These are phyloP conservation scores for Percina caprodes DNA, from an alignment of 2,113 vertebrate genomes.

Conservation along the genomic window DNA sequence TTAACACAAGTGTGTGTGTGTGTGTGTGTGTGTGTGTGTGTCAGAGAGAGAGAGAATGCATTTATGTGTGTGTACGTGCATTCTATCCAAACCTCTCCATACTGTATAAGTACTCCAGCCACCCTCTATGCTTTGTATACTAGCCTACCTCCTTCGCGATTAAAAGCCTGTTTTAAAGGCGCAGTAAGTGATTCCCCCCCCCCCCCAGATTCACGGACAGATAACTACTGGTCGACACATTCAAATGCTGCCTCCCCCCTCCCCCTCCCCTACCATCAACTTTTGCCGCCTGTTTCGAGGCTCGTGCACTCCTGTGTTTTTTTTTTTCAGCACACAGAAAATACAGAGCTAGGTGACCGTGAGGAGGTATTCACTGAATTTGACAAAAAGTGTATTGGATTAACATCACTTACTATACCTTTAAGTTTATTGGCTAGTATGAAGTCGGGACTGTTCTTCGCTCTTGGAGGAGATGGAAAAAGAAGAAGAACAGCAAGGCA, in stretches of 20 bases:
- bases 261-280: too few species aligned
- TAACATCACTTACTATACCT: too few species aligned
- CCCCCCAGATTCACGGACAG: too few species aligned
- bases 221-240: too few species aligned
- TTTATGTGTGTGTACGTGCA: constrained; percentile 20
- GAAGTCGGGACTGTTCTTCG: constrained; percentile 62
- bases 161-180: constrained; percentile 69
- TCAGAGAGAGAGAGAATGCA: neutral
- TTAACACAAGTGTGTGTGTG: constrained; percentile 51
- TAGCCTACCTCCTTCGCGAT: constrained; percentile 88
- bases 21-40: neutral
- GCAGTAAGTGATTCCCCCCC: too few species aligned
- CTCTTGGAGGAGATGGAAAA: constrained; percentile 60
- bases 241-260: too few species aligned
- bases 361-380: too few species aligned
- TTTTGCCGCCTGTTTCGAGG: too few species aligned
- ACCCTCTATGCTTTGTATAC: constrained; percentile 79
- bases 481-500: constrained; percentile 6
- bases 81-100: constrained; percentile 46
- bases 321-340: too few species aligned
- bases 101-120: constrained; percentile 35
- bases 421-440: constrained; percentile 18
- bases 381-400: too few species aligned
- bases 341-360: too few species aligned
- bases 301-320: too few species aligned